These are phyloP conservation scores for Pseudomugil tenellus DNA, from an alignment of 2,797 vertebrate species.

Conservation along the genomic window DNA sequence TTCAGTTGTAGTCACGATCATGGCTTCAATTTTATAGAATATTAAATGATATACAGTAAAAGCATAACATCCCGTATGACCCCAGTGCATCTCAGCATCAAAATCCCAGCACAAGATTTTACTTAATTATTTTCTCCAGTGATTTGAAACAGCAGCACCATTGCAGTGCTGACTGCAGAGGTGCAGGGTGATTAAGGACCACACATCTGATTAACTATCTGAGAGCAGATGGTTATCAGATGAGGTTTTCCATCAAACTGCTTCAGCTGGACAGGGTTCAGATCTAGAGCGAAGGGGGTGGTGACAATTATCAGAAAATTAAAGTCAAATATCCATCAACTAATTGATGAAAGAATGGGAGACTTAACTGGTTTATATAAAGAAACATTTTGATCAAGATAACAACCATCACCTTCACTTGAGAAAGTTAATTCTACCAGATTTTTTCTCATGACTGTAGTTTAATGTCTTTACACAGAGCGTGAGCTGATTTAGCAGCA, in stretches of 20 bases:
- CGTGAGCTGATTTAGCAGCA: constrained; percentile 20
- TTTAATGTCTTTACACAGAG: constrained; percentile 11
- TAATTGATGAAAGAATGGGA: not conserved
- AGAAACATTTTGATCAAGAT: not conserved
- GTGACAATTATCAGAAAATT: constrained; percentile 32
- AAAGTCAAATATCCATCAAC: constrained; percentile 25
- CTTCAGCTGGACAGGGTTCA: constrained; percentile 64
- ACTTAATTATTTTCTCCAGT: not conserved
- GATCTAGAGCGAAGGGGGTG: constrained; percentile 32
- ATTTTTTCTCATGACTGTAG: not conserved
- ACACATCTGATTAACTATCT: constrained; percentile 71
- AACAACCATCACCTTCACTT: not conserved
- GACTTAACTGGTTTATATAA: not conserved
- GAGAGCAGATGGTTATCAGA: constrained; percentile 78
- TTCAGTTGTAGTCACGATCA: not conserved
- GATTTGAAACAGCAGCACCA: constrained; percentile 1
- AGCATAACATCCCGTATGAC: not conserved
- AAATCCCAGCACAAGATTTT: not conserved
- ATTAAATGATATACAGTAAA: not conserved
- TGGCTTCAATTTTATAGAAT: constrained; percentile 6
- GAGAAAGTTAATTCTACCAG: no score
- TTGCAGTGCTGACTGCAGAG: constrained; percentile 23
- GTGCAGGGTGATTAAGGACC: constrained; percentile 67
- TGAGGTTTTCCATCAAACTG: constrained; percentile 73
- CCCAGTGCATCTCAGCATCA: not conserved